Evolutionary conservation across 2,113 vertebrate genomes (phyloP), one percentile per base, ranked within the genome.

Genomic region (Serinus canaria): DNA sequence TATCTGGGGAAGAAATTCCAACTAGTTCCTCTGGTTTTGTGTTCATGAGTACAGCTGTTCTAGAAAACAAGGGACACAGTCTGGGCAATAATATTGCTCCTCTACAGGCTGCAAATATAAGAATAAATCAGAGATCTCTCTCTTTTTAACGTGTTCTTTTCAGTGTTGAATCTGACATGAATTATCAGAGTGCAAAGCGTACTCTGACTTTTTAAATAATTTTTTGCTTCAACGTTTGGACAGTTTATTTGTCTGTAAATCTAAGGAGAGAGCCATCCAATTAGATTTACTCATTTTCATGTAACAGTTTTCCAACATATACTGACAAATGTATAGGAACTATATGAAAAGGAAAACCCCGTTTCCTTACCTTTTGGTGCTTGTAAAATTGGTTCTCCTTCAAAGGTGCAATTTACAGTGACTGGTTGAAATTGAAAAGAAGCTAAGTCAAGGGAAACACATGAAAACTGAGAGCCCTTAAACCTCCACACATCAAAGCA

Each of bases 141-240:
- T 49, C 50, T 52, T 74, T 68, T 30, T 23, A 39, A 82, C 46
- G 15, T 52, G 11, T 22, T 64, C 6, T 90, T 90, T 84, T 84
- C 50, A 59, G 20, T 84, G 41, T 53, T 84, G 41, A 72, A 92
- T 95, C 69, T 90, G 58, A 75, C 46, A 79, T 72, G 31, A 86
- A 83, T 74, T 66, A 89, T 37, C 44, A 84, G 60, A 73, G 52
- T 28, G 17, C 18, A 79, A 91, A 41, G 24, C 13, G 59, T 24
- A 43, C 73, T 31, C 76, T 21, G 41, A 25, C 10, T 66, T 83
- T 35, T 27, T 5, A 74, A 75, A 70, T 62, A 44, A n/a, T 73
- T 60, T 68, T 72, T 92, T 18, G 6, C 25, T 87, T 67, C 4
- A 67, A 50, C 30, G 1, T 58, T 76, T 37, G 21, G 35, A 49